Base-by-base conservation (phyloP, 53 echinoderm and acorn worm species). In the Apostichopus leukothele region DNA sequence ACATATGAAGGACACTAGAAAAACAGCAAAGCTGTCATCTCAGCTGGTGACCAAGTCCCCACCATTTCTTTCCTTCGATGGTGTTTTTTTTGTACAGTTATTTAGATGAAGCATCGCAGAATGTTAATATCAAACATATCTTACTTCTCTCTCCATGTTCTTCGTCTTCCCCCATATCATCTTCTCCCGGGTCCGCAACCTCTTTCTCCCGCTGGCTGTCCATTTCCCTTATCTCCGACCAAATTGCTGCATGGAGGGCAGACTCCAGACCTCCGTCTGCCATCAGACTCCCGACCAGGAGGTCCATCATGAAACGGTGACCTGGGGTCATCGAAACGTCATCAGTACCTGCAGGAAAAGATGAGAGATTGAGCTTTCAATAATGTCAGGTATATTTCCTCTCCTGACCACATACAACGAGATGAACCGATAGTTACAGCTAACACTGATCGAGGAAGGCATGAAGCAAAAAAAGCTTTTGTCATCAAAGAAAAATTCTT, bases 261-360 rank as follows among this genome's bases (percentile, higher is more conserved):
- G 95, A 95, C 84, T 97, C 95, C 5, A 97, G 94, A 5, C 97
- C 97, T 5, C 97, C 97, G 52, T 97, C 97, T 1, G 97, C 97
- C 97, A 97, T 97, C 61, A 97, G 86, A 75, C 97, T 97, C 2
- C 97, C 95, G 0, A 97, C 97, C 9, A 97, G 90, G 5, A 97
- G 95, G 63, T 97, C 97, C 97, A 97, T 97, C 96, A 97, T 97
- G 89, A 97, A 97, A 16, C 97, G 94, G 50, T 94, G 91, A 20
- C 97, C 97, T 1, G 97, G 94, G 16, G 97, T 97, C 97, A 97
- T 97, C 0, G 94, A 88, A 22, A 96, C 88, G 21, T 88, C 95
- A 83, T 97, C 97, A 51, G 94, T 95, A 7, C 95, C 97, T 97
- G 73, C 5, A 66, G 16, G 39, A 39, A 39, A n/a, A 61, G 25